Conservation (phyloP, 2,888 invertebrate genomes). For the Oxystoma pomonae region DNA sequence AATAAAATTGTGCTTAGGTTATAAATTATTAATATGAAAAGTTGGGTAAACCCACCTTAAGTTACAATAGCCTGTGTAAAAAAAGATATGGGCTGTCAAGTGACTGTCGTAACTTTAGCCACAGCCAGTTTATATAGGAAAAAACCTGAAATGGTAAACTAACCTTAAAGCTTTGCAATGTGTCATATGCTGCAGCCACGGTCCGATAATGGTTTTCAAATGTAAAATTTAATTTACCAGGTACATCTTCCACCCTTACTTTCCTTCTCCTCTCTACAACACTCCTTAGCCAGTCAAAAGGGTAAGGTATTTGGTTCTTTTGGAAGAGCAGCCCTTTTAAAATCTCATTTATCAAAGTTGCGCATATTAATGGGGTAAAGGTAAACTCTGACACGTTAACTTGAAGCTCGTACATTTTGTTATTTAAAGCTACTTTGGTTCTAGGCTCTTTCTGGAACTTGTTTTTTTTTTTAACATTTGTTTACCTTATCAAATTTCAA, state of each 20-base stretch:
- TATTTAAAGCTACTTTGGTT: neutral
- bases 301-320: slow-evolving; percentile 49
- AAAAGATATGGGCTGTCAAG: too few relatives aligned
- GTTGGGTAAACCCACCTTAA: too few relatives aligned
- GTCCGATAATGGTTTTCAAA: slow-evolving; percentile 34
- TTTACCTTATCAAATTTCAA: too few relatives aligned
- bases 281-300: slow-evolving; percentile 38
- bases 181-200: slow-evolving; percentile 38
- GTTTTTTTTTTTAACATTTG: too few relatives aligned
- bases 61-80: too few relatives aligned
- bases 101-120: too few relatives aligned
- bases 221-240: slow-evolving; percentile 28
- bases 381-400: slow-evolving; percentile 50
- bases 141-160: too few relatives aligned
- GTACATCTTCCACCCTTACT: slow-evolving; percentile 10
- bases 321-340: slow-evolving; percentile 56
- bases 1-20: too few relatives aligned
- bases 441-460: too few relatives aligned
- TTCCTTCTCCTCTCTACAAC: slow-evolving; percentile 36
- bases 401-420: slow-evolving; percentile 24
- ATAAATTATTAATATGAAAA: too few relatives aligned
- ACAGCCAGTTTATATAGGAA: too few relatives aligned
- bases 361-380: slow-evolving; percentile 55
- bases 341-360: slow-evolving; percentile 54
- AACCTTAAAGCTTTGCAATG: slow-evolving; percentile 33